These are phyloP conservation scores for Drosophila dives DNA, from an alignment of 2,888 invertebrate species.

Conservation along the genomic window DNA sequence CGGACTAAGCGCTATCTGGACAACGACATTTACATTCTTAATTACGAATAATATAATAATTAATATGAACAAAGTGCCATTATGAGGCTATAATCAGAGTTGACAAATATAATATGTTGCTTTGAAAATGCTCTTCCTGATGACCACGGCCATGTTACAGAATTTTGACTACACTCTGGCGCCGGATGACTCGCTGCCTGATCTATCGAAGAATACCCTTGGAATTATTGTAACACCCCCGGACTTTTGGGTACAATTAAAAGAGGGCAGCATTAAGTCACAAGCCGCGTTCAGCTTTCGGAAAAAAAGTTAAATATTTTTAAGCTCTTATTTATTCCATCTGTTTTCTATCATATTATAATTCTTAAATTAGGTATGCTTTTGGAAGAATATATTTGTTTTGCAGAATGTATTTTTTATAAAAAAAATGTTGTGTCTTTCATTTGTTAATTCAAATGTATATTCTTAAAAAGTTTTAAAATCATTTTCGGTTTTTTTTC, in stretches of 20 bases:
- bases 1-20: too few relatives aligned
- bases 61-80: too few relatives aligned
- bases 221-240: slow-evolving; percentile 87
- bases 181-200: slow-evolving; percentile 85
- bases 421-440: background rate
- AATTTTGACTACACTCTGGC: slow-evolving; percentile 87
- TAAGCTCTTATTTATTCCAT: background rate
- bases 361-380: background rate
- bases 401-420: background rate
- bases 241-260: slow-evolving; percentile 87
- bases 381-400: background rate
- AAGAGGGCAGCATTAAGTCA: slow-evolving; percentile 52
- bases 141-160: slow-evolving; percentile 87
- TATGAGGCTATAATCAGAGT: too few relatives aligned
- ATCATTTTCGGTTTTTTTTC: background rate
- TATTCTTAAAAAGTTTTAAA: background rate
- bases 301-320: background rate
- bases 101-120: too few relatives aligned
- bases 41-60: too few relatives aligned
- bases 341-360: background rate
- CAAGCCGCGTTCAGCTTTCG: background rate
- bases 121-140: slow-evolving; percentile 86
- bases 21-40: too few relatives aligned
- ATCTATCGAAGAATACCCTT: slow-evolving; percentile 81
- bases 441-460: background rate